A percentile compares a stretch with the other conserved stretches of the same genome.
Conservation (phyloP, 2,797 vertebrate species). For the Enteromius mattozi region DNA sequence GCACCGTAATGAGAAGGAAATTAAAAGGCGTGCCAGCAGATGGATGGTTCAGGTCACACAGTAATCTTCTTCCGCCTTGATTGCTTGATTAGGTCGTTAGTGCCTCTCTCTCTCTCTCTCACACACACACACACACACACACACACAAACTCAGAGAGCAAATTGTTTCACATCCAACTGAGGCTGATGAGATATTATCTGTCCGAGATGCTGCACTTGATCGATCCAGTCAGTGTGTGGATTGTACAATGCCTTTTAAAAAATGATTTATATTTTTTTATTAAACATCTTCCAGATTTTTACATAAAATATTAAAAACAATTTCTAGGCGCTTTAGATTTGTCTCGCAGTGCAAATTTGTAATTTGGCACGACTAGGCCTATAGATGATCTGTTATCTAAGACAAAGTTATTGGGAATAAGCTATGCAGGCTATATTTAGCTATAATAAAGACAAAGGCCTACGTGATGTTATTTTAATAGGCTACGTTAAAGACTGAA, state of each 20-base stretch:
- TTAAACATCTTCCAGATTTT: neutral
- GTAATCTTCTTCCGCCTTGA: conserved; percentile 97
- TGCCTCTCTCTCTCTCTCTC: conserved; percentile 74
- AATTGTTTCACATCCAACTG: conserved; percentile 96
- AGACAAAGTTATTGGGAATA: neutral
- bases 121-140: neutral
- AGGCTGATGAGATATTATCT: conserved; percentile 91
- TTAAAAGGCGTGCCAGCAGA: conserved; percentile 90
- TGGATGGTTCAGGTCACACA: conserved; percentile 95
- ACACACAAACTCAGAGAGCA: conserved; percentile 77
- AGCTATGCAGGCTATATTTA: neutral
- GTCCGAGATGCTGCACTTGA: conserved; percentile 76
- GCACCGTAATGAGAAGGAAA: conserved; percentile 89
- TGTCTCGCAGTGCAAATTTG: neutral
- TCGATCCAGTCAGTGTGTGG: conserved; percentile 74
- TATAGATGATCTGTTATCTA: neutral
- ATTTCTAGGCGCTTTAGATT: neutral
- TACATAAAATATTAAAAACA: neutral
- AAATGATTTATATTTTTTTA: neutral
- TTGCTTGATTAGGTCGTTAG: conserved; percentile 99
- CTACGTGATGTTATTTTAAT: neutral
- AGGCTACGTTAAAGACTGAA: neutral
- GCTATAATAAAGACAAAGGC: neutral
- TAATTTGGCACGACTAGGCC: neutral
- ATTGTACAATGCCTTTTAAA: conserved; percentile 17